Conservation (phyloP, 2,888 invertebrate species). For the Metallyticus violacea region DNA sequence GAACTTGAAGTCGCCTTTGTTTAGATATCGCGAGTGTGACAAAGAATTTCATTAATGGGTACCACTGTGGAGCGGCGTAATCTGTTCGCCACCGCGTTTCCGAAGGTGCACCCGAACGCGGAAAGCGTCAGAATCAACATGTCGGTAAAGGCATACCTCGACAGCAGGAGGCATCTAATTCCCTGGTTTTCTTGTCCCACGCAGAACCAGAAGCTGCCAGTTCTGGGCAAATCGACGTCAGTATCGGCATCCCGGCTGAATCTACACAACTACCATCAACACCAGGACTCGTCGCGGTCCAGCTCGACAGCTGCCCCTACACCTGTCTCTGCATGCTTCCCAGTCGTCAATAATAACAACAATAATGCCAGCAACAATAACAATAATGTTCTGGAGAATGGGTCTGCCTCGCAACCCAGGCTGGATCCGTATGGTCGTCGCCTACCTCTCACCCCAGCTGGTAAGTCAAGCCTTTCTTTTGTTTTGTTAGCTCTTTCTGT, state of each 20-base stretch:
- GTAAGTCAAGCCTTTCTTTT: conserved; percentile 41
- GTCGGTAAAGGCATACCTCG: conserved; percentile 24
- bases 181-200: conserved; percentile 6
- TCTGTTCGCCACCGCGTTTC: not conserved
- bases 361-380: conserved; percentile 48
- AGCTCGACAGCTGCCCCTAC: conserved; percentile 10
- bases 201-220: conserved; percentile 29
- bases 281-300: conserved; percentile 4
- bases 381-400: not conserved
- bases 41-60: not conserved
- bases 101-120: not conserved
- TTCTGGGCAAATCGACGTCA: conserved; percentile 5
- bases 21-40: not conserved
- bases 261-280: not conserved
- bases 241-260: conserved; percentile 5
- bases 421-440: conserved; percentile 47
- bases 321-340: conserved; percentile 7
- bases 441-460: conserved; percentile 57
- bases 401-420: conserved; percentile 38
- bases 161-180: conserved; percentile 4
- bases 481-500: too few species aligned
- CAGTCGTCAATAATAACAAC: conserved; percentile 44
- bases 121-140: conserved; percentile 5
- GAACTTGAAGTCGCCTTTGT: not conserved
- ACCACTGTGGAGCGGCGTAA: not conserved